Base-by-base conservation (phyloP, 2,113 vertebrate species). In the Clinocottus analis region DNA sequence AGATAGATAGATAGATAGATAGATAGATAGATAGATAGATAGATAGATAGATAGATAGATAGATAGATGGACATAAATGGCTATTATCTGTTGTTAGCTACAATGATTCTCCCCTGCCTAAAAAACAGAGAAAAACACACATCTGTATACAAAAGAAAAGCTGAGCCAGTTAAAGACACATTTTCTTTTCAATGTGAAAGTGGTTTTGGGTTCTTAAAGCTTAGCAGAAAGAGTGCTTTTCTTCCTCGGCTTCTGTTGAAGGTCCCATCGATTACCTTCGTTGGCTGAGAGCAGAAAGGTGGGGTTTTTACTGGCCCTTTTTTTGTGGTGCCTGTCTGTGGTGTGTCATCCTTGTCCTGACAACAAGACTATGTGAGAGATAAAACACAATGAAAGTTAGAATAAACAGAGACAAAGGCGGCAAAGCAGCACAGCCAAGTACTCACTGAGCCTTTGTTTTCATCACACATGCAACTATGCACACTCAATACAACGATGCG, bases 211-310 rank as follows among this genome's bases (percentile, higher is more conserved):
- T 81, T 89, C 74, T 60, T 51, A 76, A 49, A 66, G 56, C 56
- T 58, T 80, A 78, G 62, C 72, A 86, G 49, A 81, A 85, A 74
- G 25, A 43, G 69, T 43, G 69, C 66, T 82, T 87, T 85, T 83
- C 80, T 80, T 90, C 14, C 41, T 56, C 75, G 81, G 75, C 80
- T 90, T 90, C 88, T 89, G 75, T 87, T 90, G 89, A 92, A 91
- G 77, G 83, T 92, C 66, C 78, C 66, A 94, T 92, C 79, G 89
- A 93, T 93, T 85, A 77, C 76, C 88, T 90, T 77, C 61, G 69
- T 69, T 49, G 79, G 35, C 77, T 67, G 33, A 80, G 76, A 80
- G 83, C 64, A 78, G 55, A 73, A 66, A 59, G 82, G 73, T 55
- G 51, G n/a, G 74, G 64, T 83, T 73, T 83, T 85, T 68, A 17